Percentiles rank a stretch among this genome's conserved stretches.
These are phyloP conservation scores for Bothrops jararaca DNA, from an alignment of 2,113 vertebrate species.

Conservation along the genomic window DNA sequence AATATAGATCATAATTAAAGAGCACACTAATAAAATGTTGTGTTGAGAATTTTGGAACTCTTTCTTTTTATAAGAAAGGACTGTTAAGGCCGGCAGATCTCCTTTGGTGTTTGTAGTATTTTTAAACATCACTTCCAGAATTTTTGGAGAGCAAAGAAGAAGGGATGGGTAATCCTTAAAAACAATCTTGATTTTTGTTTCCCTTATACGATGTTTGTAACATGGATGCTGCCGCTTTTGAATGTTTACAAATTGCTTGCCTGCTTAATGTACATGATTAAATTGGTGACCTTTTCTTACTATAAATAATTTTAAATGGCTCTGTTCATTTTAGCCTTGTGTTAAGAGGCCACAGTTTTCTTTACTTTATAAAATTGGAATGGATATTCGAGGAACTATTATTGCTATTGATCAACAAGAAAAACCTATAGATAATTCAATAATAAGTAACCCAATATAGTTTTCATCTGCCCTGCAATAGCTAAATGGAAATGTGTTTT, in stretches of 20 bases:
- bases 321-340: slow-evolving; percentile 65
- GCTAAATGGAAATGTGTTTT: background rate
- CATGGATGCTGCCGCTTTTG: slow-evolving; percentile 80
- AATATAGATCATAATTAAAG: slow-evolving; percentile 47
- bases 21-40: slow-evolving; percentile 54
- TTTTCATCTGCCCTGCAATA: background rate
- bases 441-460: background rate
- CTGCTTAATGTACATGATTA: slow-evolving; percentile 80
- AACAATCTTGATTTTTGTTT: slow-evolving; percentile 66
- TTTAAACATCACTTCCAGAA: slow-evolving; percentile 69
- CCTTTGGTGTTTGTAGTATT: slow-evolving; percentile 72
- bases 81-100: slow-evolving; percentile 60
- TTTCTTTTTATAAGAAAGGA: slow-evolving; percentile 53
- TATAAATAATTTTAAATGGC: slow-evolving; percentile 69
- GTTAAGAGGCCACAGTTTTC: background rate
- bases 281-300: slow-evolving; percentile 76
- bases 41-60: slow-evolving; percentile 61
- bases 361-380: background rate
- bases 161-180: slow-evolving; percentile 63
- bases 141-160: slow-evolving; percentile 53
- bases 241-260: slow-evolving; percentile 83
- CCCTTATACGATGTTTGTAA: slow-evolving; percentile 77
- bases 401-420: background rate
- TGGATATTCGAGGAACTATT: background rate
- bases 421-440: background rate